Conservation (phyloP, 2,113 vertebrate species). For the Aptenodytes patagonicus region DNA sequence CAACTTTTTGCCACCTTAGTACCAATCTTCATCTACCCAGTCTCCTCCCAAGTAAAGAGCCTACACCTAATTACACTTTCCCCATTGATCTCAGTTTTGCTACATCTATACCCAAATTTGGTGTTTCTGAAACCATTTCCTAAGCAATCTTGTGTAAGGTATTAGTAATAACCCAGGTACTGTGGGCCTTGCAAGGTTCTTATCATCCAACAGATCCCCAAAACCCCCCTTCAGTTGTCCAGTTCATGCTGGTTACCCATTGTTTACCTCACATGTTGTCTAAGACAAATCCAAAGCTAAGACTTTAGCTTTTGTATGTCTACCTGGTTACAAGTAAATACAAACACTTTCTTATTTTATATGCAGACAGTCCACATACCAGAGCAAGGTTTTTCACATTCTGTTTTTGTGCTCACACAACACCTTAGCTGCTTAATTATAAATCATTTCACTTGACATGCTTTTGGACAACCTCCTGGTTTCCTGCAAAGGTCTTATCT, state of each 20-base stretch:
- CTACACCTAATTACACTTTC: neutral
- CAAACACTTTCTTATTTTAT: neutral
- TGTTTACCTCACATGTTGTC: neutral
- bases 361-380: neutral
- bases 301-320: neutral
- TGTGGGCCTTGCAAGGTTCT: neutral
- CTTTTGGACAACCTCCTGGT: neutral
- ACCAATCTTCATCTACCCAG: neutral
- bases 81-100: neutral
- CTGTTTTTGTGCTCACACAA: neutral
- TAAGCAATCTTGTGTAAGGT: neutral
- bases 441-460: neutral
- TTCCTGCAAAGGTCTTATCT: neutral
- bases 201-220: neutral
- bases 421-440: neutral
- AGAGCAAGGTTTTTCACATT: neutral
- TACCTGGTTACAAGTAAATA: neutral
- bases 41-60: neutral
- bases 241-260: neutral
- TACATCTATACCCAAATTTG: neutral
- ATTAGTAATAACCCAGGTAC: neutral
- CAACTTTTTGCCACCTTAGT: neutral
- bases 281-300: neutral
- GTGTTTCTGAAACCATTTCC: neutral
- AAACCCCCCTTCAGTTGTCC: neutral